Evolutionary conservation across 2,888 invertebrate species (phyloP).

Genomic region (Ochropacha duplaris): DNA sequence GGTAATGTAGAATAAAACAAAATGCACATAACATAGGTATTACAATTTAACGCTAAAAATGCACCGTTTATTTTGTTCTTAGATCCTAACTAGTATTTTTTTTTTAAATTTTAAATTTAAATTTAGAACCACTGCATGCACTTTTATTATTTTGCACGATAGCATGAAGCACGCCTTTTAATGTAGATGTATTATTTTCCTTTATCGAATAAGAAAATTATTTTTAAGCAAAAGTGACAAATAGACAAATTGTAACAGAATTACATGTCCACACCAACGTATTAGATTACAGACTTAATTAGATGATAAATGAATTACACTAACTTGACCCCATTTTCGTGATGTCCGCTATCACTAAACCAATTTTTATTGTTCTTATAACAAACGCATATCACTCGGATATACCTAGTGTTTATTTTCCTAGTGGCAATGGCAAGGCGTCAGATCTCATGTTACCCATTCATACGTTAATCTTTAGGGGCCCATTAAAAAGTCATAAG

Average conservation of each 20-base stretch:
- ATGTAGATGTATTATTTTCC: too few species aligned
- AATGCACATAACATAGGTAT: not conserved
- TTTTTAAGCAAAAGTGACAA: too few species aligned
- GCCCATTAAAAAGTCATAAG: conserved; percentile 79
- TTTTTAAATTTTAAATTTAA: too few species aligned
- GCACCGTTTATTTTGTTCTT: not conserved
- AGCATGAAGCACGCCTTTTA: not conserved
- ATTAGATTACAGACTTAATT: too few species aligned
- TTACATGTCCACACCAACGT: too few species aligned
- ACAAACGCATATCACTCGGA: conserved; percentile 43
- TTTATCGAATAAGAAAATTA: too few species aligned
- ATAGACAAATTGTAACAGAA: too few species aligned
- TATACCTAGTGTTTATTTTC: conserved; percentile 75
- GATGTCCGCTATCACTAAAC: conserved; percentile 53
- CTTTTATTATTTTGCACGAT: not conserved
- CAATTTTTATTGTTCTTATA: conserved; percentile 67
- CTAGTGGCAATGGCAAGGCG: conserved; percentile 53
- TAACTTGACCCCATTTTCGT: not conserved
- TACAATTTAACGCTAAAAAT: not conserved
- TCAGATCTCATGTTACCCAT: conserved; percentile 76
- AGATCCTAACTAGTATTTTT: too few species aligned
- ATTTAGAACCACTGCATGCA: not conserved
- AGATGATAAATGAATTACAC: not conserved
- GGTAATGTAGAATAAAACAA: conserved; percentile 1
- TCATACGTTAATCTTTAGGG: conserved; percentile 75